Conservation (phyloP, 2,888 invertebrate genomes). For the Mesorhabditis sp. region DNA sequence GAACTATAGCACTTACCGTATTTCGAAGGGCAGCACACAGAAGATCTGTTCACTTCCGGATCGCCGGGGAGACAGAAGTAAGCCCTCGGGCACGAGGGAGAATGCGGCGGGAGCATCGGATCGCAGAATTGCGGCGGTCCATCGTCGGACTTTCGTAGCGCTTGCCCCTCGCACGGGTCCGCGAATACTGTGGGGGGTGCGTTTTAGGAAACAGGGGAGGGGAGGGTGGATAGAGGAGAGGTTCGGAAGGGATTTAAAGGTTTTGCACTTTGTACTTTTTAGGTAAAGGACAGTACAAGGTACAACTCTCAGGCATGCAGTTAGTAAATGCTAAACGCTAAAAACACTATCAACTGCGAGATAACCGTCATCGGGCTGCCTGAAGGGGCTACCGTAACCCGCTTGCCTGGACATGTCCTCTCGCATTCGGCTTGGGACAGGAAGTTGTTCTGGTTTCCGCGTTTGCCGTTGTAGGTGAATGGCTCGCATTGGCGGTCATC, state of each 20-base stretch:
- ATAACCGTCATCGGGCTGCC: neutral
- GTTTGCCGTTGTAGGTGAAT: conserved; percentile 57
- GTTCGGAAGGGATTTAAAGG: too few species aligned
- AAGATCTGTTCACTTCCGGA: conserved; percentile 18
- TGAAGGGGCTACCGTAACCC: neutral
- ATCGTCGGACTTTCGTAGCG: conserved; percentile 18
- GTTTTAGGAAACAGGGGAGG: too few species aligned
- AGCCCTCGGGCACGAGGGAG: neutral
- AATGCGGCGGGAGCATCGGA: neutral
- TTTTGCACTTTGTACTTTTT: too few species aligned
- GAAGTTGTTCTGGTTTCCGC: conserved; percentile 57
- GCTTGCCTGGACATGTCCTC: conserved; percentile 55
- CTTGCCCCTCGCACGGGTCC: conserved; percentile 44
- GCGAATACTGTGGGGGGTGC: conserved; percentile 31
- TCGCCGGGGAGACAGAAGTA: conserved; percentile 40
- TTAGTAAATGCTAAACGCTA: too few species aligned
- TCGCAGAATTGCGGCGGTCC: conserved; percentile 14
- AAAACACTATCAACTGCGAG: neutral
- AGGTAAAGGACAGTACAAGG: neutral
- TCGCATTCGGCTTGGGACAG: conserved; percentile 48
- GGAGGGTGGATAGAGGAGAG: too few species aligned
- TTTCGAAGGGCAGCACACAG: conserved; percentile 35
- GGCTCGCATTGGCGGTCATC: conserved; percentile 56
- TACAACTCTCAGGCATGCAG: neutral
- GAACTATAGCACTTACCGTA: conserved; percentile 26